These are phyloP conservation scores for Caerostris extrusa DNA, from an alignment of 1,140 invertebrate genomes.

Conservation along the genomic window DNA sequence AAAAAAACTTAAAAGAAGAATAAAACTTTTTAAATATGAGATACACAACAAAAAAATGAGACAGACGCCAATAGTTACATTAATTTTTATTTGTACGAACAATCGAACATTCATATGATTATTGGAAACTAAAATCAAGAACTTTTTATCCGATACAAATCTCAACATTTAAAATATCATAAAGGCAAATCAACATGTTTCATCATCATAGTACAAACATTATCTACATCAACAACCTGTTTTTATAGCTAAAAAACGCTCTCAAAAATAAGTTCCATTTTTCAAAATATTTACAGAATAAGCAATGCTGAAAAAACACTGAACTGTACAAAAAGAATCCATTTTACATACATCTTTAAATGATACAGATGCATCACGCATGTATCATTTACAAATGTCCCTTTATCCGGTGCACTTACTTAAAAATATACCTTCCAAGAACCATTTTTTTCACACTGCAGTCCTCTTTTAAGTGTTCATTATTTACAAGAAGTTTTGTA, in stretches of 20 bases:
- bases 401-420: background rate
- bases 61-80: constrained; percentile 20
- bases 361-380: background rate
- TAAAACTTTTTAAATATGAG: background rate
- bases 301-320: constrained; percentile 70
- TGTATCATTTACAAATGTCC: constrained; percentile 50
- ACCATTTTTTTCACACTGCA: background rate
- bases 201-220: constrained; percentile 73
- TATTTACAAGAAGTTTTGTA: constrained; percentile 51
- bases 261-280: constrained; percentile 77
- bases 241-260: constrained; percentile 75
- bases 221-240: constrained; percentile 73
- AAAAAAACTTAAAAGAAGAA: no score
- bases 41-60: background rate
- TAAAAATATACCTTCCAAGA: background rate
- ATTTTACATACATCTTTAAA: constrained; percentile 58
- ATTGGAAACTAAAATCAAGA: constrained; percentile 68
- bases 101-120: constrained; percentile 74
- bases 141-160: constrained; percentile 64
- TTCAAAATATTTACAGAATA: constrained; percentile 77
- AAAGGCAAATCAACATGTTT: constrained; percentile 72
- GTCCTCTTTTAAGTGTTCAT: background rate
- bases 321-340: constrained; percentile 71
- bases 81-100: constrained; percentile 59
- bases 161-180: constrained; percentile 75